Conservation (phyloP, 2,113 vertebrate species). For the Mobula hypostoma region DNA sequence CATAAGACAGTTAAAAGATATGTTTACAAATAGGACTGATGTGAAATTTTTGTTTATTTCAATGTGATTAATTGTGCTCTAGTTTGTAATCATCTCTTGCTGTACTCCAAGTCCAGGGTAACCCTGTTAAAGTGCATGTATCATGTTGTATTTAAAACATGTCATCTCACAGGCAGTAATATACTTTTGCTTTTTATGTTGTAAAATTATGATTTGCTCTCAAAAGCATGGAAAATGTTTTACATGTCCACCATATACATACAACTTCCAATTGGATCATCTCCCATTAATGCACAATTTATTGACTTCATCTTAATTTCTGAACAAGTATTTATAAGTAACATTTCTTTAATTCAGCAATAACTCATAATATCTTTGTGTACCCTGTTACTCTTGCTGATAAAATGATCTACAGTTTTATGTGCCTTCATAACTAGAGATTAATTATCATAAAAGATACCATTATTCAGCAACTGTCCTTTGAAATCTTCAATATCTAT, state of each 20-base stretch:
- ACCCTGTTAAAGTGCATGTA: conserved; percentile 13
- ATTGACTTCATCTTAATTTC: conserved; percentile 29
- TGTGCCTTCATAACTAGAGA: not conserved
- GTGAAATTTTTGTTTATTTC: not conserved
- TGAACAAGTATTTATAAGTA: not conserved
- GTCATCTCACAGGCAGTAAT: not conserved
- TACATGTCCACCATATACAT: not conserved
- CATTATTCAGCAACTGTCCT: not conserved
- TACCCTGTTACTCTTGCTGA: conserved; percentile 30
- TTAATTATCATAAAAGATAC: not conserved
- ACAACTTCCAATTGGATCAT: conserved; percentile 11
- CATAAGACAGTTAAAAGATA: not conserved
- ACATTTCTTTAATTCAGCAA: conserved; percentile 15
- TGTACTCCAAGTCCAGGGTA: not conserved
- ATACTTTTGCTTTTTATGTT: not conserved
- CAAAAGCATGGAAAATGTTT: conserved; percentile 14
- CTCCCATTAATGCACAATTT: not conserved
- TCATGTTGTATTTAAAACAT: conserved; percentile 13
- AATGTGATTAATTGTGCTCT: conserved; percentile 33
- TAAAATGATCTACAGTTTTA: conserved; percentile 31
- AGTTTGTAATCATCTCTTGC: not conserved
- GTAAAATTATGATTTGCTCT: not conserved
- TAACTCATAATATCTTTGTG: not conserved
- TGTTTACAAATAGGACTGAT: not conserved
- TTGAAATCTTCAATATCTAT: not conserved